Evolutionary conservation across 2,113 vertebrate genomes (phyloP), one percentile per base, ranked within the genome.

Genomic region (Scolopax mira): DNA sequence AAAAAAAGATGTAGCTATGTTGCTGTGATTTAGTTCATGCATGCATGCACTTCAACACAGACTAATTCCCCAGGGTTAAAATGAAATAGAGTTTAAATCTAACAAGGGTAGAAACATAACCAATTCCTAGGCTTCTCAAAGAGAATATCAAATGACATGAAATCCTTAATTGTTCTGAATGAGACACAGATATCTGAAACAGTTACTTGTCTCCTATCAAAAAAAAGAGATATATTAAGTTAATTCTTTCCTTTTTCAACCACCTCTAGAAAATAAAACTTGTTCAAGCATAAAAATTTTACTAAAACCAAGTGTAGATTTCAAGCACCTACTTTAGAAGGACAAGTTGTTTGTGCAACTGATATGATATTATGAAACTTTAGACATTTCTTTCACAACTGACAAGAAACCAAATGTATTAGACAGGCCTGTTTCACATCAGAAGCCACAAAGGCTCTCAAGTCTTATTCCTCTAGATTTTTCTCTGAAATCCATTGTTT

Each of bases 291-390:
- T 28, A 79, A 87, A 92, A 80, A 77, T 19, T 90, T 78, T 91
- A 94, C 60, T 83, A 79, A 86, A 95, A 84, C 22, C 46, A 88
- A 96, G 52, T 22, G 41, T n/a, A 75, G 39, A 60, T 87, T 82
- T 93, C 91, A 79, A 86, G 44, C 62, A 86, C 84, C 72, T 96
- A 88, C 51, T 92, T 93, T 71, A 94, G 91, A 94, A 96, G 62
- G 48, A 67, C 87, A 95, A 64, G 73, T 69, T 90, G 24, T 86
- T 96, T 93, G 79, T 23, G 33, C 77, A 92, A 93, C 37, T 81
- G 90, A 96, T 95, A 94, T 19, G 55, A 81, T 90, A 62, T 97
- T 97, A 94, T 71, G 82, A 97, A 97, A 97, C 95, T 88, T 75
- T 7, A 95, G 90, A 61, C 81, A 42, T 84, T 88, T 95, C 95